Base-by-base conservation (phyloP, 1,140 invertebrate genomes). In the Lepidurus apus region DNA sequence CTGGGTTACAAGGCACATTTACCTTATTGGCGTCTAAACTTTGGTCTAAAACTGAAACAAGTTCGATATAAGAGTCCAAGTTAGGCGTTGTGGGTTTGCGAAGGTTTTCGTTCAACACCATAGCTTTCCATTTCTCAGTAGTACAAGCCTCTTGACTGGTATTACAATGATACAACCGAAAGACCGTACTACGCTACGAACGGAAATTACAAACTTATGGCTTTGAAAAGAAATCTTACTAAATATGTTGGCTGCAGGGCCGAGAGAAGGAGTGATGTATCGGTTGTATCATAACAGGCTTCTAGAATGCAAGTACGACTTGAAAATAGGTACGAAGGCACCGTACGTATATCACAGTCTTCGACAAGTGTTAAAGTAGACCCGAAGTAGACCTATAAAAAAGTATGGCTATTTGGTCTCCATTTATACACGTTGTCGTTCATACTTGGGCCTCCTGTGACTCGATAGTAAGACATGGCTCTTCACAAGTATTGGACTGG, bases 321-420 rank as follows among this genome's bases (percentile, higher is more conserved):
- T 65, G 53, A 65, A 21, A 65, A 65, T n/a, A 65, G 53, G 53
- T 65, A 65, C 13, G 53, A n/a, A 9, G 53, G 53, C 13, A 65
- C 53, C 3, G 53, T 65, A 21, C 53, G 53, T 65, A 17, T 65
- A 65, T 65, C 53, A 65, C 53, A 65, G 53, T 65, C 53, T 65
- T 65, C 53, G 0, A 65, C 13, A 21, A 65, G 53, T 65, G 17
- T 9, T 65, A 65, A 21, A 17, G 13, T 65, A 13, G 53, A 65
- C 1, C n/a, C 53, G 3, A 65, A 65, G 34, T 34, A 34, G 3
- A 34, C 34, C 53, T 65, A 21, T 7, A 21, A 65, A 7, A 2
- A 65, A 65, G 13, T 21, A 65, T 21, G 8, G 17, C 53, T n/a
- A 65, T 65, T 65, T 17, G 17, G 8, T 13, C 13, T 65, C 8